phyloP scores from a whole-genome alignment of 2,888 invertebrate species.

The Hirtodrosophila cameraria region DNA sequence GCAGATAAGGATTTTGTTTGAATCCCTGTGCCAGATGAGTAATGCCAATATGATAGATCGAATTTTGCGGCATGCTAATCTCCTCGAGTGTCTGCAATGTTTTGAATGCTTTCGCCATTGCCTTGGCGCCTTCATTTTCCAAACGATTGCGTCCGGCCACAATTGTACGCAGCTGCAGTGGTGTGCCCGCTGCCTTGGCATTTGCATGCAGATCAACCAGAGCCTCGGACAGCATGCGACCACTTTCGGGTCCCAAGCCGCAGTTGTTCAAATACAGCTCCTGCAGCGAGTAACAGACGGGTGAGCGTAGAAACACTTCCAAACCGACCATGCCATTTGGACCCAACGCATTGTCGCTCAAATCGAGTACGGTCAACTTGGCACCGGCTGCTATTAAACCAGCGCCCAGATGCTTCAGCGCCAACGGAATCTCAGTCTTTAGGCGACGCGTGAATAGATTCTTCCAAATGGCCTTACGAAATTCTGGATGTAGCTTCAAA shows the following conservation, averaged over 20 bases:
- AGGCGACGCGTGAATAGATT: slow-evolving; percentile 98
- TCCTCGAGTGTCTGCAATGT: slow-evolving; percentile 93
- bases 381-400: slow-evolving; percentile 93
- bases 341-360: slow-evolving; percentile 99
- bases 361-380: slow-evolving; percentile 92
- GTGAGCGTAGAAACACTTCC: slow-evolving; percentile 91
- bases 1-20: slow-evolving; percentile 88
- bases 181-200: slow-evolving; percentile 87
- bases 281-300: slow-evolving; percentile 92
- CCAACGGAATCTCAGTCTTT: slow-evolving; percentile 97
- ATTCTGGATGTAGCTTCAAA: slow-evolving; percentile 90
- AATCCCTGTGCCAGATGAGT: slow-evolving; percentile 92
- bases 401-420: slow-evolving; percentile 90
- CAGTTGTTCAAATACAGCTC: slow-evolving; percentile 95
- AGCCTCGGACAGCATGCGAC: slow-evolving; percentile 91
- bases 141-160: slow-evolving; percentile 96
- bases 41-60: slow-evolving; percentile 95
- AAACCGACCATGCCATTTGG: slow-evolving; percentile 96
- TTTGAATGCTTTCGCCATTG: slow-evolving; percentile 93
- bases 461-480: slow-evolving; percentile 94
- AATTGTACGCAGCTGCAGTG: slow-evolving; percentile 92
- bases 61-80: slow-evolving; percentile 98
- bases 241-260: slow-evolving; percentile 96
- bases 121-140: slow-evolving; percentile 96
- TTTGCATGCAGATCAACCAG: slow-evolving; percentile 89